Evolutionary conservation across 2,113 vertebrate genomes (phyloP).

Genomic region (Procavia capensis): DNA sequence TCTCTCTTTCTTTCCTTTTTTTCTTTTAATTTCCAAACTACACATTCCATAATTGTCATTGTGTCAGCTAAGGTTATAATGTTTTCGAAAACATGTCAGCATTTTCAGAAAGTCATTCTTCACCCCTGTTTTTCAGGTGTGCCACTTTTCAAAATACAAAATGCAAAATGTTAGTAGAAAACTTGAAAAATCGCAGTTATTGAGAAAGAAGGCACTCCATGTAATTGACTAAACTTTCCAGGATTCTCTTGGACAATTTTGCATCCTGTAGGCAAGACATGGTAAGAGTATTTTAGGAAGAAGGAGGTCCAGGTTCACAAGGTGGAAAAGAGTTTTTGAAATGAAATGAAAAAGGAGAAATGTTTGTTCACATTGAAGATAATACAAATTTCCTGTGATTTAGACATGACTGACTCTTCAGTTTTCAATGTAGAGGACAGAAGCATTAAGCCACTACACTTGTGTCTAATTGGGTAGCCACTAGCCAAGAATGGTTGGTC

Average conservation of each 20-base stretch:
- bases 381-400: background rate
- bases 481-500: background rate
- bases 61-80: background rate
- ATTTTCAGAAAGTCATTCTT: constrained; percentile 11
- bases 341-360: constrained; percentile 17
- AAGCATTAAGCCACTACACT: background rate
- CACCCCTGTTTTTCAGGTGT: background rate
- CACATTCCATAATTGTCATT: fast-evolving
- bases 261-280: background rate
- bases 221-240: constrained; percentile 16
- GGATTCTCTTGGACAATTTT: constrained; percentile 27
- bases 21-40: constrained; percentile 43
- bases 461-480: background rate
- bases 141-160: constrained; percentile 7
- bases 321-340: background rate
- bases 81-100: constrained; percentile 21
- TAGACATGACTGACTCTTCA: constrained; percentile 9
- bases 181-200: background rate
- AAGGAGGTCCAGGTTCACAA: background rate
- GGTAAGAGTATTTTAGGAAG: background rate
- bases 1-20: background rate
- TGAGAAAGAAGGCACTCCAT: background rate
- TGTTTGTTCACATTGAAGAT: background rate
- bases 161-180: background rate
- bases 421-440: constrained; percentile 24